Base-by-base conservation (phyloP, 2,888 invertebrate genomes). In the Orchesellides sinensis region DNA sequence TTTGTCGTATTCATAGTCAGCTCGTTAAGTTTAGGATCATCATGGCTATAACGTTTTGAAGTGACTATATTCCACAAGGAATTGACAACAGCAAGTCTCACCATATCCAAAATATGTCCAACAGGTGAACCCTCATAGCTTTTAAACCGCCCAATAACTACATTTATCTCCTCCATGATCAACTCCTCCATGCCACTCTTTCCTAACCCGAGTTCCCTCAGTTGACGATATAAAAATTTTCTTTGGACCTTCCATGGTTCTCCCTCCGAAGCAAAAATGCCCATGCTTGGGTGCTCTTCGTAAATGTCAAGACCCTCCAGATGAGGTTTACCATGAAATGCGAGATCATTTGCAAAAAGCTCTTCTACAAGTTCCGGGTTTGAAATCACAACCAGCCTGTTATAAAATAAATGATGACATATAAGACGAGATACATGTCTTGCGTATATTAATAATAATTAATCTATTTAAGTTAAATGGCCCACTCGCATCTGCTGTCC, bases 161-260 rank as follows among this genome's bases (percentile, higher is more conserved):
- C 72, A 54, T 23, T 35, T 6, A 70, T 0, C 17, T 79, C 79
- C 5, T 52, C 45, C 72, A 79, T 63, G 10, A 72, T 79, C n/a
- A 49, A 19, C 10, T 25, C 29, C 40, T 79, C 79, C 79, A 79
- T 79, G 2, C 72, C 27, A 2, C 19, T 17, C 35, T 72, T 78
- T 14, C 69, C 69, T 49, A 77, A 68, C 0, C 66, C 66, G 56
- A 77, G 68, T 8, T 74, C 63, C 0, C 65, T 12, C 3, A 74
- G 35, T 6, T 74, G 74, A 21, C 65, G 63, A 29, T 65, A 32
- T 1, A 65, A 10, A n/a, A 74, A 74, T 3, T 49, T 21, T 12
- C 74, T 19, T 17, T 65, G 74, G 0, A 52, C 52, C n/a, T 72
- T 73, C 80, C 80, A 80, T 10, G 17, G 10, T 23, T 65, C 32